Percentiles rank a stretch among this genome's conserved stretches.
Conservation (phyloP, 2,888 invertebrate genomes). For the Agonopterix subpropinquella region DNA sequence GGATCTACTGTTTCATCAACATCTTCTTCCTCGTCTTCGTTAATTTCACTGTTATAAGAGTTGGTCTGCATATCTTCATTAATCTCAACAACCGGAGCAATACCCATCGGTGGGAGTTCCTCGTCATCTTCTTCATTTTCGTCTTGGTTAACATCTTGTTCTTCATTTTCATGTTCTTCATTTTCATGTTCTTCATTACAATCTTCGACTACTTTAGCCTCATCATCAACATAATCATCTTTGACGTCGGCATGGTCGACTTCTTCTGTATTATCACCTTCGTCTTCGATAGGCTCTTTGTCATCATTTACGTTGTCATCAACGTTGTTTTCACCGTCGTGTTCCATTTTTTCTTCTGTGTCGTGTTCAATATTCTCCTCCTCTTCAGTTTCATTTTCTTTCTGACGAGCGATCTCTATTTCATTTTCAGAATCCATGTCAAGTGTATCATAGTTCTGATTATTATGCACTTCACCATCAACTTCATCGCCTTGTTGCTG, state of each 20-base stretch:
- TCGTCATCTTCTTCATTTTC: slow-evolving; percentile 51
- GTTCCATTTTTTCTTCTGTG: slow-evolving; percentile 22
- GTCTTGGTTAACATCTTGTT: slow-evolving; percentile 32
- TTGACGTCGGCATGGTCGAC: neutral
- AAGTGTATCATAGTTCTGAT: slow-evolving; percentile 63
- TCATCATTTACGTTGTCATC: slow-evolving; percentile 40
- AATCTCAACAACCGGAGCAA: slow-evolving; percentile 61
- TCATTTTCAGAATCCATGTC: slow-evolving; percentile 71
- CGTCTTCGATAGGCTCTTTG: slow-evolving; percentile 33
- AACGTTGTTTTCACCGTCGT: slow-evolving; percentile 29
- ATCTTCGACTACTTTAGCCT: neutral
- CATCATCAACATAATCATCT: neutral
- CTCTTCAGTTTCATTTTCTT: slow-evolving; percentile 34
- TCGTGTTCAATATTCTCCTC: slow-evolving; percentile 31
- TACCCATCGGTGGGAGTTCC: slow-evolving; percentile 40
- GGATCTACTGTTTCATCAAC: slow-evolving; percentile 34
- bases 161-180: slow-evolving; percentile 31
- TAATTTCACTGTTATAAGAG: slow-evolving; percentile 48
- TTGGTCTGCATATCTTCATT: slow-evolving; percentile 62
- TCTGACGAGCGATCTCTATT: slow-evolving; percentile 63
- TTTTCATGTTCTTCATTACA: slow-evolving; percentile 21
- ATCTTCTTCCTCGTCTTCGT: slow-evolving; percentile 50
- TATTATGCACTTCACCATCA: slow-evolving; percentile 36
- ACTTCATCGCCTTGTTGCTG: slow-evolving; percentile 35
- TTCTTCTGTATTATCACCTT: slow-evolving; percentile 26